Conservation (phyloP, 1,140 invertebrate genomes). For the Yoshiicerus persimilis region DNA sequence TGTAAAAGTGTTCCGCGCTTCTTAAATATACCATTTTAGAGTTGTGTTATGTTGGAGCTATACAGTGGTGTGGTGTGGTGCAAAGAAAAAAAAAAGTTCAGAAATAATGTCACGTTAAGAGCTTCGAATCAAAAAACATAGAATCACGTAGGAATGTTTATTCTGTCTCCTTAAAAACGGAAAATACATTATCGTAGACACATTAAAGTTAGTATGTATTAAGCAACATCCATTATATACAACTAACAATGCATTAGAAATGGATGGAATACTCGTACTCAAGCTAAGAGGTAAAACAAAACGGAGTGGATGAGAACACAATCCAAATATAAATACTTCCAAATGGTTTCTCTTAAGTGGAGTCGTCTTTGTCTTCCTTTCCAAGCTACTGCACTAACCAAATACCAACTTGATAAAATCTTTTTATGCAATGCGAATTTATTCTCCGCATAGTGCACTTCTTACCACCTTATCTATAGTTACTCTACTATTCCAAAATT, state of each 20-base stretch:
- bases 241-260: background rate
- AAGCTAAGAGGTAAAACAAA: background rate
- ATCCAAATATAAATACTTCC: background rate
- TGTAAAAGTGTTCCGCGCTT: background rate
- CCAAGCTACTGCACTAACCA: too few species aligned
- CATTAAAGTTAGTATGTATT: background rate
- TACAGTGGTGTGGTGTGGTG: too few species aligned
- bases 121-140: background rate
- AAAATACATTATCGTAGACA: background rate
- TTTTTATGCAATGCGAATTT: too few species aligned
- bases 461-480: too few species aligned
- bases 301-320: background rate
- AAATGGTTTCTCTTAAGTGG: background rate
- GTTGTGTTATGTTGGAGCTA: too few species aligned
- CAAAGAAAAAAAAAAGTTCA: background rate
- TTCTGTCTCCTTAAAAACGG: background rate
- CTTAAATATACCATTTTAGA: background rate
- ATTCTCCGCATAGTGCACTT: too few species aligned
- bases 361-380: background rate
- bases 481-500: too few species aligned
- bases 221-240: background rate
- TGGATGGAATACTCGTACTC: background rate
- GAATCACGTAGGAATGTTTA: background rate
- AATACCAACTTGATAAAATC: too few species aligned
- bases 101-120: constrained; percentile 1